Percentiles rank a stretch among this genome's conserved stretches.
These are phyloP conservation scores for Myripristis jacobus DNA, from an alignment of 2,797 vertebrate species.

Conservation along the genomic window DNA sequence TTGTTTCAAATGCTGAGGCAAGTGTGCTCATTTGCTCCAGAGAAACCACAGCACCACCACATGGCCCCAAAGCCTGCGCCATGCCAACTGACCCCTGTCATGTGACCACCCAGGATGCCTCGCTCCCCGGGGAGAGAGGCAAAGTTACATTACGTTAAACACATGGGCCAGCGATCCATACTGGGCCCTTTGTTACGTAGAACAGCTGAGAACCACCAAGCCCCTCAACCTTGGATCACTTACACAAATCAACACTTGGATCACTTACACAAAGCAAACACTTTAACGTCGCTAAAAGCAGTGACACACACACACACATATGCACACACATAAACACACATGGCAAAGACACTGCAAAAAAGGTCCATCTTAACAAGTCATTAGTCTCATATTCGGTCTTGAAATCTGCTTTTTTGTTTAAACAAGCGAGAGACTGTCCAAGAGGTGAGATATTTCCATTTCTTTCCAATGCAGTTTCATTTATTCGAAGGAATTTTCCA, in stretches of 20 bases:
- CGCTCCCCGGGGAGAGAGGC: constrained; percentile 18
- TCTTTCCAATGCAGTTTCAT: too few relatives aligned
- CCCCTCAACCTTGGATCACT: constrained; percentile 19
- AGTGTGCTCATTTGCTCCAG: constrained; percentile 38
- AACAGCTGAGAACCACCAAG: constrained; percentile 56
- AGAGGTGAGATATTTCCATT: too few relatives aligned
- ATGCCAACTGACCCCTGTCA: constrained; percentile 56
- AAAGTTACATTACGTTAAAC: constrained; percentile 54
- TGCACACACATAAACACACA: background rate
- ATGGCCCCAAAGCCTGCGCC: constrained; percentile 11
- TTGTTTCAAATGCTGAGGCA: constrained; percentile 52
- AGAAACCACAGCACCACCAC: constrained; percentile 17
- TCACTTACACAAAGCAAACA: too few relatives aligned
- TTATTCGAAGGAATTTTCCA: too few relatives aligned
- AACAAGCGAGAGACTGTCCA: too few relatives aligned
- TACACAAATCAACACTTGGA: constrained; percentile 32
- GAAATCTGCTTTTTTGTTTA: too few relatives aligned
- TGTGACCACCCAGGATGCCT: constrained; percentile 62
- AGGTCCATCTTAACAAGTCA: too few relatives aligned
- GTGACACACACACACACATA: constrained; percentile 1
- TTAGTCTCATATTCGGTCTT: too few relatives aligned
- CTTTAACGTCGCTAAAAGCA: background rate
- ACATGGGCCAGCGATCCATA: constrained; percentile 46
- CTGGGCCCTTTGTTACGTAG: constrained; percentile 36
- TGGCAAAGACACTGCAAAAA: too few relatives aligned